Evolutionary conservation across 1,140 invertebrate genomes (phyloP).

Genomic region (Andricus grossulariae): DNA sequence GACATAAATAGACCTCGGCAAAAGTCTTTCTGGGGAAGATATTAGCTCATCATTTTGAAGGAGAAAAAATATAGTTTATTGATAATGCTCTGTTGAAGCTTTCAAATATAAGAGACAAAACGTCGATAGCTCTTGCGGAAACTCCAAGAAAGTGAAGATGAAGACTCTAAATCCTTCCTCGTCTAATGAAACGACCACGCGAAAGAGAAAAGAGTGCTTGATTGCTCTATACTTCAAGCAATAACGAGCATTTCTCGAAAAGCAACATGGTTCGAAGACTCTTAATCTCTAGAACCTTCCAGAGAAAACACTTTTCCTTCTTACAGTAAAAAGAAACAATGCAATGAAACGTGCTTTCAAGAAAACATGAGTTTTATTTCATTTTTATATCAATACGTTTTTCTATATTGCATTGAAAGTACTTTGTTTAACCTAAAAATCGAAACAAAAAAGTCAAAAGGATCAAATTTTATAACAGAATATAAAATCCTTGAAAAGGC

Average conservation of each 20-base stretch:
- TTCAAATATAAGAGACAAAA: neutral
- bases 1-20: neutral
- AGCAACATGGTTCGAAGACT: neutral
- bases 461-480: too few relatives aligned
- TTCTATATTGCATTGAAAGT: neutral
- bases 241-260: constrained; percentile 17
- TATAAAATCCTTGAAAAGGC: too few relatives aligned
- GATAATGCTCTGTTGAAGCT: neutral
- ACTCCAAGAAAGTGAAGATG: constrained; percentile 13
- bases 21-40: neutral
- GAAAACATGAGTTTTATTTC: neutral
- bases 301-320: constrained; percentile 19
- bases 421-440: neutral
- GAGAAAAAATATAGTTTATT: constrained; percentile 11
- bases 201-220: constrained; percentile 19
- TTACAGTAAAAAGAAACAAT: neutral
- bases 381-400: neutral
- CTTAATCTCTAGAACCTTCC: constrained; percentile 10
- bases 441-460: too few relatives aligned
- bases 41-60: neutral
- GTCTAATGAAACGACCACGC: constrained; percentile 23
- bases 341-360: neutral
- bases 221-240: constrained; percentile 27
- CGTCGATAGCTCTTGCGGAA: constrained; percentile 12
- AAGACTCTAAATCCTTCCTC: constrained; percentile 11